A percentile compares a stretch with the other conserved stretches of the same genome.
phyloP scores from a whole-genome alignment of 2,888 invertebrate genomes.

The Abrostola triplasia region DNA sequence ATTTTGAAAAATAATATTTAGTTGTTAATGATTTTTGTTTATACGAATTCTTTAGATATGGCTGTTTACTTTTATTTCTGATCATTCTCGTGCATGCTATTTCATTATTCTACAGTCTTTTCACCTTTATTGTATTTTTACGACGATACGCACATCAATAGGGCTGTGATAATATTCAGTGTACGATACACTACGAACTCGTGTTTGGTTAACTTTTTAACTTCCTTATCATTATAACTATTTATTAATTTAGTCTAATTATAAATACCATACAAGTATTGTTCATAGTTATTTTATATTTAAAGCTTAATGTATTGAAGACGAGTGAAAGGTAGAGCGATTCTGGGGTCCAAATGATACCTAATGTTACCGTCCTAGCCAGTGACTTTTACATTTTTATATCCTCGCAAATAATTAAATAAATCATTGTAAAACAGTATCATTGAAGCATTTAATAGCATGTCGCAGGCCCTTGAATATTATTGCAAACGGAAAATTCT shows the following conservation, averaged over 20 bases:
- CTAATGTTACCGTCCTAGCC: conserved; percentile 80
- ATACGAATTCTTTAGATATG: conserved; percentile 31
- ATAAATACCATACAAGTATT: conserved; percentile 84
- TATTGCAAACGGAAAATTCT: conserved; percentile 28
- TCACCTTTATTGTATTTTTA: conserved; percentile 60
- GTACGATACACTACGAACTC: conserved; percentile 67
- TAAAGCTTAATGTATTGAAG: conserved; percentile 72
- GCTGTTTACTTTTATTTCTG: conserved; percentile 29
- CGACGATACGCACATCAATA: conserved; percentile 80
- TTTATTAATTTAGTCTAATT: conserved; percentile 67
- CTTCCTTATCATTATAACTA: conserved; percentile 59
- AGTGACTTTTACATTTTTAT: conserved; percentile 68
- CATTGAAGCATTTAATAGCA: conserved; percentile 58
- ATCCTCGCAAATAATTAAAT: conserved; percentile 50
- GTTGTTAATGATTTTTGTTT: conserved; percentile 41
- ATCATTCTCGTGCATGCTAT: conserved; percentile 31
- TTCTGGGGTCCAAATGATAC: conserved; percentile 69
- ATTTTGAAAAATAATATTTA: conserved; percentile 48
- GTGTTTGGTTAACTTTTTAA: conserved; percentile 73
- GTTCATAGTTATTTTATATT: conserved; percentile 73
- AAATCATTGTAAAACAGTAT: conserved; percentile 50
- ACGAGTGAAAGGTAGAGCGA: conserved; percentile 69
- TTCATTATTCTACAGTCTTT: conserved; percentile 58
- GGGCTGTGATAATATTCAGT: conserved; percentile 84
- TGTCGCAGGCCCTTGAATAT: conserved; percentile 61